These are phyloP conservation scores for Typhlomys cinereus DNA, from an alignment of 2,113 vertebrate genomes.

Conservation along the genomic window DNA sequence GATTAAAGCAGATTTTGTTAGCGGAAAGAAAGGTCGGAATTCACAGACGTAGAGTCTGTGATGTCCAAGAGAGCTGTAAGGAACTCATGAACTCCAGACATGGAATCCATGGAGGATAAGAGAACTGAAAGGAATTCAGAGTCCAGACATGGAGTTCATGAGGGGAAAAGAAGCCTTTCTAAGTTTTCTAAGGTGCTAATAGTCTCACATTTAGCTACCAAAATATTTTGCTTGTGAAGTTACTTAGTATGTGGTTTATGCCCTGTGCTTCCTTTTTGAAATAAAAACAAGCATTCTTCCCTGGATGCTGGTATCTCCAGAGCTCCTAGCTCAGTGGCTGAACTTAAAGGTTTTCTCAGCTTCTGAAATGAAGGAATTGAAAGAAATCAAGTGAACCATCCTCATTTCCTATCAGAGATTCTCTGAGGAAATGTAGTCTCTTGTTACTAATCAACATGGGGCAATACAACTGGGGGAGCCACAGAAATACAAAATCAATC, in stretches of 20 bases:
- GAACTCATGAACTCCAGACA: too few species aligned
- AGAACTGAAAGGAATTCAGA: too few species aligned
- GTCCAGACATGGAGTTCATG: too few species aligned
- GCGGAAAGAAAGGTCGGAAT: too few species aligned
- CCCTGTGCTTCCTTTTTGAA: neutral
- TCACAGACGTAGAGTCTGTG: too few species aligned
- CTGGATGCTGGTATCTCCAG: neutral
- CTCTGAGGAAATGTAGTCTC: neutral
- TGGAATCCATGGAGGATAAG: too few species aligned
- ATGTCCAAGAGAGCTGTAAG: too few species aligned
- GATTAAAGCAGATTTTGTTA: too few species aligned
- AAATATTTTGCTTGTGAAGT: neutral
- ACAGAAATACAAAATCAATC: neutral
- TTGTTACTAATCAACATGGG: neutral
- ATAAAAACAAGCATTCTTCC: neutral
- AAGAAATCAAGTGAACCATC: neutral
- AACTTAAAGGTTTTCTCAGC: neutral
- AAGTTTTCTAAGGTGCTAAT: neutral
- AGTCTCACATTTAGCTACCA: neutral
- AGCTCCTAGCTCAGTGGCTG: too few species aligned
- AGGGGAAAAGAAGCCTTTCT: too few species aligned
- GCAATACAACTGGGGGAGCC: neutral
- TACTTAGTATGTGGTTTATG: neutral
- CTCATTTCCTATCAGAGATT: neutral
- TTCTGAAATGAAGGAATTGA: slow-evolving; percentile 27